These are phyloP conservation scores for Drosophila rufa DNA, from an alignment of 1,140 invertebrate species.

Conservation along the genomic window DNA sequence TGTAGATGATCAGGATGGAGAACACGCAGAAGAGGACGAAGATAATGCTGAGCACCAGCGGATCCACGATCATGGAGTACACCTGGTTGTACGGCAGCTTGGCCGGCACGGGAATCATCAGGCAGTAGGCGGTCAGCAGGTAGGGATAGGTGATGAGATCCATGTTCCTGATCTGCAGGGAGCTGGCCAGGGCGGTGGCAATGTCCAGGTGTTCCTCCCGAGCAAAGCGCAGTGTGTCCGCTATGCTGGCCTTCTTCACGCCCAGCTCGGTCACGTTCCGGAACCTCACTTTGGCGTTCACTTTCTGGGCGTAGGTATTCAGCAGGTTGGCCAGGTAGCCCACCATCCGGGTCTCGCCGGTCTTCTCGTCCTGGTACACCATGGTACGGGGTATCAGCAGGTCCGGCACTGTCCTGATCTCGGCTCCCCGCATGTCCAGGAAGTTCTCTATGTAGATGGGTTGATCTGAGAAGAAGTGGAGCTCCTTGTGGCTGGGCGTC, in stretches of 20 bases:
- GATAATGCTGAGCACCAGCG: slow-evolving; percentile 32
- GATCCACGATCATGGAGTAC: slow-evolving; percentile 50
- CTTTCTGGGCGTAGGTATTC: slow-evolving; percentile 34
- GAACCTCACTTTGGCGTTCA: slow-evolving; percentile 55
- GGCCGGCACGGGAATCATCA: slow-evolving; percentile 60
- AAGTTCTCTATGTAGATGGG: slow-evolving; percentile 63
- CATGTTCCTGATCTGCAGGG: background rate
- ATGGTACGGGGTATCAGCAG: slow-evolving; percentile 51
- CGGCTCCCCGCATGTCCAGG: slow-evolving; percentile 44
- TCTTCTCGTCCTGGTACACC: slow-evolving; percentile 19
- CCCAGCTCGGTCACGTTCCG: background rate
- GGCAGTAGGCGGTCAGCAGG: slow-evolving; percentile 42
- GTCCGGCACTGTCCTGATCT: slow-evolving; percentile 34
- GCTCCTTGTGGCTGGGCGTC: slow-evolving; percentile 18
- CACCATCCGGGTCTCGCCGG: slow-evolving; percentile 17
- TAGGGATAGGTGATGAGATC: slow-evolving; percentile 54
- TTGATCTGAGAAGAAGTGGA: background rate
- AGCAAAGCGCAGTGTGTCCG: background rate
- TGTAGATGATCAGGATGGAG: slow-evolving; percentile 60
- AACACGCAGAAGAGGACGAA: slow-evolving; percentile 41
- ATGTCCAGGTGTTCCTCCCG: slow-evolving; percentile 45
- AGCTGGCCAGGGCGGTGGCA: slow-evolving; percentile 13
- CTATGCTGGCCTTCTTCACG: background rate
- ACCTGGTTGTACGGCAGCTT: slow-evolving; percentile 51
- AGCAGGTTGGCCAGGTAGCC: slow-evolving; percentile 58